These are phyloP conservation scores for Erethizon dorsatum DNA, from an alignment of 2,797 vertebrate species.

Conservation along the genomic window DNA sequence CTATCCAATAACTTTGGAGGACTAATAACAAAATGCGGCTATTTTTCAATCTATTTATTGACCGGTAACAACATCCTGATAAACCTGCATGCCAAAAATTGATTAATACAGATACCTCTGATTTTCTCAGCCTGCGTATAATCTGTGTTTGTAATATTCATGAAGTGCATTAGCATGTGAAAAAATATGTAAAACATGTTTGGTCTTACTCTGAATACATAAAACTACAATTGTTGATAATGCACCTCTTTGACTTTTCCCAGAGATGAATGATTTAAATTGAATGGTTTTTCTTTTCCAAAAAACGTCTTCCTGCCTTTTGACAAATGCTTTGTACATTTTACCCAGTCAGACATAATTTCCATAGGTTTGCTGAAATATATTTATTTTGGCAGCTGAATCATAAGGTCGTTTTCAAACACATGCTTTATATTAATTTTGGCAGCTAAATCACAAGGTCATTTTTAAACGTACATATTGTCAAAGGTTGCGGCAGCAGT, in stretches of 20 bases:
- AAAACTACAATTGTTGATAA: constrained; percentile 36
- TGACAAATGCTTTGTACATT: constrained; percentile 37
- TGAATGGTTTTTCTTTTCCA: background rate
- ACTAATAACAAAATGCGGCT: background rate
- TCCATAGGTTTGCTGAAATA: constrained; percentile 44
- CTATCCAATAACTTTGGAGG: background rate
- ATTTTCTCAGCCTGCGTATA: constrained; percentile 12
- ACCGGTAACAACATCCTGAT: constrained; percentile 43
- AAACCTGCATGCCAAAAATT: constrained; percentile 12
- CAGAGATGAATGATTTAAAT: constrained; percentile 57
- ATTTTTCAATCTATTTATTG: background rate
- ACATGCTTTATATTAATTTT: constrained; percentile 3
- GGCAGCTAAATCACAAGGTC: background rate
- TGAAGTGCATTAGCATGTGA: background rate
- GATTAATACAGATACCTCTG: constrained; percentile 7
- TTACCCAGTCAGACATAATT: background rate
- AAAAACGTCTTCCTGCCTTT: background rate
- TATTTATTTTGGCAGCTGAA: background rate
- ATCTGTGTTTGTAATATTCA: constrained; percentile 3
- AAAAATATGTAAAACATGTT: constrained; percentile 11
- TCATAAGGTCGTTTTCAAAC: background rate
- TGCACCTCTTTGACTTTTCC: constrained; percentile 24
- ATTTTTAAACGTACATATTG: background rate
- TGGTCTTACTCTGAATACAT: background rate
- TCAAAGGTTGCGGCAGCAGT: background rate